phyloP scores from a whole-genome alignment of 2,113 vertebrate species.

The Melospiza georgiana region DNA sequence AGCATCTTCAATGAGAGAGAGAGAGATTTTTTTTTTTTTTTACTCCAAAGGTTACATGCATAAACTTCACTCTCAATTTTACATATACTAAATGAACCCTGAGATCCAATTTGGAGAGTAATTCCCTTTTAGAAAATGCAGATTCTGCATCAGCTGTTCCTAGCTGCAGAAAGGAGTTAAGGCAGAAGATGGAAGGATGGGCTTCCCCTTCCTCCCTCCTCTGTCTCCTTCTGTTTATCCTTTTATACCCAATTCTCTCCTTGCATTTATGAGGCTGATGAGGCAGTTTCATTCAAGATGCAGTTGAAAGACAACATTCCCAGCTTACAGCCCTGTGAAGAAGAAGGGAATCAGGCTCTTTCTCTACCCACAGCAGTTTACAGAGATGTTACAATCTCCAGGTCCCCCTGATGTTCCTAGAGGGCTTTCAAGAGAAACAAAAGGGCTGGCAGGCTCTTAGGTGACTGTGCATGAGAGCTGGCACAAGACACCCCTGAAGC shows the following conservation, averaged over 20 bases:
- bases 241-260: not conserved
- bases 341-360: not conserved
- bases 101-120: not conserved
- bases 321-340: not conserved
- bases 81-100: not conserved
- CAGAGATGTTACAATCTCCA: not conserved
- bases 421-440: not conserved
- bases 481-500: not conserved
- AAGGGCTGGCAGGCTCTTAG: not conserved
- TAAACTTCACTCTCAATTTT: not conserved
- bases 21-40: not conserved
- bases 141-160: not conserved
- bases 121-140: not conserved
- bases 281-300: not conserved
- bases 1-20: not conserved
- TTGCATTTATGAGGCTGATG: not conserved
- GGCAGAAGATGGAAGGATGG: not conserved
- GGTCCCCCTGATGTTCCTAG: not conserved
- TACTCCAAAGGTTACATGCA: not conserved
- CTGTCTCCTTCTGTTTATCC: not conserved
- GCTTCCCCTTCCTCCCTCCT: not conserved
- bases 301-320: not conserved
- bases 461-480: not conserved
- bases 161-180: not conserved
- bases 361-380: not conserved